Evolutionary conservation across 2,113 vertebrate genomes (phyloP).

Genomic region (Cyphomyrus plagiostoma): DNA sequence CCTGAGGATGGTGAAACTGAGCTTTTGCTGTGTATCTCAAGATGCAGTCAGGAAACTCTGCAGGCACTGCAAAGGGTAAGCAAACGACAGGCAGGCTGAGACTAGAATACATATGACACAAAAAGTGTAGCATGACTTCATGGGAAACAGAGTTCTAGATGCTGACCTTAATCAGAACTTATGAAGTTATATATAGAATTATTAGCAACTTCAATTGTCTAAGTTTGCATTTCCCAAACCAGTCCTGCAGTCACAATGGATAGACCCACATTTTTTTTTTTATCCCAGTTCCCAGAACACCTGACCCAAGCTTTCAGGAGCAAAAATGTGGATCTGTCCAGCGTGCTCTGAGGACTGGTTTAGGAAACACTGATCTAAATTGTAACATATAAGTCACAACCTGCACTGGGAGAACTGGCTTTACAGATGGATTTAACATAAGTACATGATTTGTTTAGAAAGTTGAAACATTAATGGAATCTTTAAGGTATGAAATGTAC

Average conservation of each 20-base stretch:
- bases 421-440: not conserved
- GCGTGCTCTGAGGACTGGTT: not conserved
- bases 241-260: not conserved
- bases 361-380: not conserved
- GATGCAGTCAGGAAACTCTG: constrained; percentile 44
- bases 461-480: not conserved
- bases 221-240: not conserved
- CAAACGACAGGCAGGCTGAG: not conserved
- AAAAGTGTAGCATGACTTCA: not conserved
- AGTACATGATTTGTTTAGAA: not conserved
- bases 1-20: constrained; percentile 53
- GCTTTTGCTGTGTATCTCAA: constrained; percentile 50
- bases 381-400: not conserved
- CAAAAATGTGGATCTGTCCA: not conserved
- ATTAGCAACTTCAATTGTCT: not conserved
- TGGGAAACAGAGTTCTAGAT: not conserved
- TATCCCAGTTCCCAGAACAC: not conserved
- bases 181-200: not conserved
- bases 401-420: not conserved
- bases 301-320: not conserved
- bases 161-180: not conserved
- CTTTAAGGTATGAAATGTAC: not conserved
- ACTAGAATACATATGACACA: not conserved
- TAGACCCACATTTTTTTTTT: not conserved
- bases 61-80: constrained; percentile 39